Evolutionary conservation across 1,140 invertebrate genomes (phyloP), one percentile per base, ranked within the genome.

Genomic region (Gryllus bimaculatus): DNA sequence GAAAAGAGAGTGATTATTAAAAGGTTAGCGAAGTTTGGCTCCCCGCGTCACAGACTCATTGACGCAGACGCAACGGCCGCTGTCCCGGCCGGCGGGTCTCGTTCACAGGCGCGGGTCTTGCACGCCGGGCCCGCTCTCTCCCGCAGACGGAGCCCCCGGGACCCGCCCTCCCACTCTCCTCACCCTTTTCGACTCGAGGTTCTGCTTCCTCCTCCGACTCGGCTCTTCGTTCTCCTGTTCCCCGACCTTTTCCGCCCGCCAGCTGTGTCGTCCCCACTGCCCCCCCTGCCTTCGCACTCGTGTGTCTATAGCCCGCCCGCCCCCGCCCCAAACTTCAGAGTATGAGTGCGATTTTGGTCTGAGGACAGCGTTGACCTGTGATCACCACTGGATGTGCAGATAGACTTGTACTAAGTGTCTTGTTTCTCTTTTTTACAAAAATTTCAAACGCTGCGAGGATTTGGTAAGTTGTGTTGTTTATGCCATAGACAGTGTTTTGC

Each of bases 121-220:
- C 74, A 26, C 74, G 18, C 49, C 66, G 13, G 47, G 26, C 49
- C n/a, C 48, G 26, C 73, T 76, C 48, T 79, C 49, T 54, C 76
- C 26, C 26, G 26, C 26, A 39, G 26, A 39, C 26, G 26, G 26
- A 39, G 26, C 26, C 26, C 26, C 26, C 26, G 26, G 26, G 26
- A 47, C 76, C 74, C 48, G 47, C 66, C 54, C 48, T 78, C 54
- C 75, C 79, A 10, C 75, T 77, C 12, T 79, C 73, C 18, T 66
- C 54, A 66, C 54, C 54, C 54, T 66, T 66, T 66, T 66, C 26
- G 26, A 39, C 26, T 39, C 26, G 54, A 66, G 54, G 18, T 13
- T 66, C 54, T 18, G 2, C 18, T 66, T 66, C 54, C 3, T 66
- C 54, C 54, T 66, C 18, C 54, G 54, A 1, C 54, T 18, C 10